Percentiles rank a stretch among this genome's conserved stretches.
Evolutionary conservation across 2,888 invertebrate species (phyloP).

Genomic region (Caenorhabditis sinica): DNA sequence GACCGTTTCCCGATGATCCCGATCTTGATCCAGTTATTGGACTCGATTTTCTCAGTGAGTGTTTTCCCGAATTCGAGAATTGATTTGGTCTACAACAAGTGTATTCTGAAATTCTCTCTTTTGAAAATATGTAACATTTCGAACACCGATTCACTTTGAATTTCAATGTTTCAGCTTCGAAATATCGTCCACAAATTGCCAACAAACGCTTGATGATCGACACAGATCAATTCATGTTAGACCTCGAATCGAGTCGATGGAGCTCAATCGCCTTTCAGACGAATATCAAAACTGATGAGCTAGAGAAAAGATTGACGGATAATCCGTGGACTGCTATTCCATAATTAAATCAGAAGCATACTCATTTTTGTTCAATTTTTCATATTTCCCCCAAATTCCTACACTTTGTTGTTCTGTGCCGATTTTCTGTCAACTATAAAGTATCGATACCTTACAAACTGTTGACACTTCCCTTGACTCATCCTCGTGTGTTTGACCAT

Average conservation of each 20-base stretch:
- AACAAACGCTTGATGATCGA: slow-evolving; percentile 65
- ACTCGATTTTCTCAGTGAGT: slow-evolving; percentile 61
- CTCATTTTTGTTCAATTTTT: slow-evolving; percentile 8
- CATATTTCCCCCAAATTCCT: background rate
- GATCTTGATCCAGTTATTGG: slow-evolving; percentile 62
- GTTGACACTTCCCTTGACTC: slow-evolving; percentile 55
- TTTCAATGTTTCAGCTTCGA: slow-evolving; percentile 37
- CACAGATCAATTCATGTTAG: slow-evolving; percentile 57
- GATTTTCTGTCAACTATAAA: slow-evolving; percentile 42
- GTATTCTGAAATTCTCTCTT: too few relatives aligned
- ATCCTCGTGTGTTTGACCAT: slow-evolving; percentile 54
- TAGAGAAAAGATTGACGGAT: slow-evolving; percentile 31
- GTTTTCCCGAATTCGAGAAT: background rate
- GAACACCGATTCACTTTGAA: background rate
- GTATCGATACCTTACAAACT: slow-evolving; percentile 21
- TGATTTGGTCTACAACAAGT: background rate
- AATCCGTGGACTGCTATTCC: slow-evolving; percentile 58
- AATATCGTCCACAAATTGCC: slow-evolving; percentile 57
- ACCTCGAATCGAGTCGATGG: slow-evolving; percentile 64
- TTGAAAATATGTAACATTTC: too few relatives aligned
- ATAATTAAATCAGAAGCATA: slow-evolving; percentile 11
- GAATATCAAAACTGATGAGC: slow-evolving; percentile 48
- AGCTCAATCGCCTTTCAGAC: slow-evolving; percentile 51
- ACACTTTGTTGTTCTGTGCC: slow-evolving; percentile 20
- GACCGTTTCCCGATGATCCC: slow-evolving; percentile 51